These are phyloP conservation scores for Acanthopleura granulata DNA, from an alignment of 2,888 invertebrate genomes.

Conservation along the genomic window DNA sequence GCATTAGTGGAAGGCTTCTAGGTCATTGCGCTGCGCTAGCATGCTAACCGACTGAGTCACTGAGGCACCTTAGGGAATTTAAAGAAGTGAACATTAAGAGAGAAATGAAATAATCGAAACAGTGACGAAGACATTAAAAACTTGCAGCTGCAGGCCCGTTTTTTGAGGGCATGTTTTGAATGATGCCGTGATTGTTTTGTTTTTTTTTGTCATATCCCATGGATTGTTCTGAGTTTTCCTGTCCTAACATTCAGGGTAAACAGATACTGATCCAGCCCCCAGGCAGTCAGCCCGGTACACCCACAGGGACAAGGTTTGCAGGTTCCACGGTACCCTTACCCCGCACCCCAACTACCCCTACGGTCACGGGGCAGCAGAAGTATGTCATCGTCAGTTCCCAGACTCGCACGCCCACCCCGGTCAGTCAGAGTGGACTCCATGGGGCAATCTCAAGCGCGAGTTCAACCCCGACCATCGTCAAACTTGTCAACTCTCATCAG, in stretches of 20 bases:
- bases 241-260: constrained; percentile 27
- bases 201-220: constrained; percentile 37
- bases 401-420: constrained; percentile 34
- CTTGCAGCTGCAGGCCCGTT: too few species aligned
- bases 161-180: constrained; percentile 30
- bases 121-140: too few species aligned
- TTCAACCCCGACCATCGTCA: constrained; percentile 46
- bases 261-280: constrained; percentile 53
- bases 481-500: constrained; percentile 39
- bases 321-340: constrained; percentile 29
- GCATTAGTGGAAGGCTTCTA: too few species aligned
- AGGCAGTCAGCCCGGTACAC: constrained; percentile 34
- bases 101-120: too few species aligned
- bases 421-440: background rate
- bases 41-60: too few species aligned
- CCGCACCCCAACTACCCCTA: constrained; percentile 39
- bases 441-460: constrained; percentile 29
- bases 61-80: too few species aligned
- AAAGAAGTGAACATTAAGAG: too few species aligned
- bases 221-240: too few species aligned
- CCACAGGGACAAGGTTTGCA: constrained; percentile 35
- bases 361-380: constrained; percentile 48
- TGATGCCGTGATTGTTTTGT: constrained; percentile 5
- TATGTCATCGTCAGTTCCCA: constrained; percentile 62
- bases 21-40: too few species aligned